Base-by-base conservation (phyloP, 92 coral and sea anemone genomes). In the Pocillopora grandis region DNA sequence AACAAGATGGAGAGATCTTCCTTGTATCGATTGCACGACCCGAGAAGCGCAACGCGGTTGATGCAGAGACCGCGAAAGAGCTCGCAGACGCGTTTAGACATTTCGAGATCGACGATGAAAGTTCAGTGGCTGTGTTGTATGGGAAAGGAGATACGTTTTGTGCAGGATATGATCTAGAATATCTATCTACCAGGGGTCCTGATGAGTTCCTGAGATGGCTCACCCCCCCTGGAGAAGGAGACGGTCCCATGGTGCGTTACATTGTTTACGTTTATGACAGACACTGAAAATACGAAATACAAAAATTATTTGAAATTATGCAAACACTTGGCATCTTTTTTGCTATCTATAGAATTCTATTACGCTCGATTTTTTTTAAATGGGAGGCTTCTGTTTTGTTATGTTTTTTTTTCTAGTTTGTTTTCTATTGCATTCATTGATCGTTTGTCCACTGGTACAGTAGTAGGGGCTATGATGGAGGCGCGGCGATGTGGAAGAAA, bases 21-120 rank as follows among this genome's bases (percentile, higher is more conserved):
- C 73, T 87, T 9, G 97, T 93, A 9, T 87, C 94, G 23, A 91
- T 93, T 71, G 78, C 84, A 66, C 97, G 97, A 31, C 97, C 97
- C 18, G 97, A 93, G 75, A 93, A 93, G 88, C 89, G 98, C 35
- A 94, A 94, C 78, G 98, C 98, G 1, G 90, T 94, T 13, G 88
- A 92, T 52, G 65, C 77, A 12, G 91, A 94, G 37, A 88, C 98
- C 61, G 94, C 98, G 13, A 75, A 49, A 8, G 70, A 87, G 77
- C 94, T 95, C 35, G 88, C 85, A 5, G 85, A 90, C 0, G 91
- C 94, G n/a, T 91, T 95, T 76, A 84, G 85, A 37, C 80, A 52
- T 9, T 95, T 95, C 66, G 98, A 95, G 81, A 87, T 89, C 56
- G 97, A 95, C 60, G 88, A 83, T 65, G 87, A 87, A 10, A 65